These are phyloP conservation scores for Prionace glauca DNA, from an alignment of 2,797 vertebrate species.

Conservation along the genomic window DNA sequence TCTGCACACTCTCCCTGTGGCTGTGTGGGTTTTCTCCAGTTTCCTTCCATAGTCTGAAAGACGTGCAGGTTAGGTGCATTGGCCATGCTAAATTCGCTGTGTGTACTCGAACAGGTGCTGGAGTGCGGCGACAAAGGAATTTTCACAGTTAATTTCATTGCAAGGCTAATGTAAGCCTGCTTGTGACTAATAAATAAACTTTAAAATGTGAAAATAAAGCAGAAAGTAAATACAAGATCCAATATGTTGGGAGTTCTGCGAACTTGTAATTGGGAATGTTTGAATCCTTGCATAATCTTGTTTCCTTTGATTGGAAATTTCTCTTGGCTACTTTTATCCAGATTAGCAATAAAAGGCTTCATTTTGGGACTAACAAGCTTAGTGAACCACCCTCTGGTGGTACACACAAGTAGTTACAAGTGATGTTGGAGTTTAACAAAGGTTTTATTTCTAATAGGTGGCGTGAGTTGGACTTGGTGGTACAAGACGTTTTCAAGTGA, in stretches of 20 bases:
- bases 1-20: too few relatives aligned
- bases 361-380: background rate
- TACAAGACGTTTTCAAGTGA: constrained; percentile 46
- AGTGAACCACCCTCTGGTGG: background rate
- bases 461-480: constrained; percentile 55
- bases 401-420: background rate
- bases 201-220: background rate
- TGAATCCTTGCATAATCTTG: background rate
- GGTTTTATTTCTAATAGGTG: constrained; percentile 48
- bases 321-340: background rate
- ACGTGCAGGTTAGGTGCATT: too few relatives aligned
- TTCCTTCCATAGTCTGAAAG: too few relatives aligned
- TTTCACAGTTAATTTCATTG: too few relatives aligned
- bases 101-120: too few relatives aligned
- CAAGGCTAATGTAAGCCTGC: too few relatives aligned
- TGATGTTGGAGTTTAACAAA: background rate
- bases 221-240: too few relatives aligned
- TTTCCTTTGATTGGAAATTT: background rate
- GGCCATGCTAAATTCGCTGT: too few relatives aligned
- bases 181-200: too few relatives aligned
- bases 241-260: too few relatives aligned
- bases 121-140: too few relatives aligned
- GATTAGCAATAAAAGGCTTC: background rate
- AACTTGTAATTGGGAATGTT: background rate
- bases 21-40: too few relatives aligned